Percentiles rank a stretch among this genome's conserved stretches.
phyloP scores from a whole-genome alignment of 2,888 invertebrate genomes.

The Heteromurus nitidus region DNA sequence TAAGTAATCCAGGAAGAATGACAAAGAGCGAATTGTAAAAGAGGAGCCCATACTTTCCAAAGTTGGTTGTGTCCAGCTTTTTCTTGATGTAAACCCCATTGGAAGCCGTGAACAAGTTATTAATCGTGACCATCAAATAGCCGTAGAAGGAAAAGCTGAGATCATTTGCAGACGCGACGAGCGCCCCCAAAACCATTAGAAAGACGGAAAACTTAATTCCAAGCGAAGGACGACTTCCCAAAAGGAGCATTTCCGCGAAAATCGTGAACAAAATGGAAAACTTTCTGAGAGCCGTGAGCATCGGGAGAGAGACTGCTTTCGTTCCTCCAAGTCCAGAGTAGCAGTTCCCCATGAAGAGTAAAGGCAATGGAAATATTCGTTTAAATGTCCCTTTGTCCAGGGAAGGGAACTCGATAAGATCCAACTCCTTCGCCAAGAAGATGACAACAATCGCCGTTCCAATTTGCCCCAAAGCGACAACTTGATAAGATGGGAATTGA shows the following conservation, averaged over 20 bases:
- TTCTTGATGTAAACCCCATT: conserved; percentile 87
- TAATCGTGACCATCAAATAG: conserved; percentile 91
- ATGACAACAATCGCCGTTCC: conserved; percentile 89
- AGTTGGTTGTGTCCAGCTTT: conserved; percentile 93
- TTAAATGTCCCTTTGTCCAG: conserved; percentile 78
- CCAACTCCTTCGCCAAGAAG: conserved; percentile 82
- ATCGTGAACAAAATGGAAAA: conserved; percentile 99
- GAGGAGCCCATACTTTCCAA: conserved; percentile 94
- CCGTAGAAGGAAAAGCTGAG: conserved; percentile 93
- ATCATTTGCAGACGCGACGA: conserved; percentile 94
- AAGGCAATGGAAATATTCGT: conserved; percentile 92
- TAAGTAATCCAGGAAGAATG: conserved; percentile 84
- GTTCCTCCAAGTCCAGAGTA: conserved; percentile 96
- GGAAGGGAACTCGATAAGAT: conserved; percentile 86
- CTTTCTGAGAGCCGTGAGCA: conserved; percentile 96
- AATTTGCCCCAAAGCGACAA: conserved; percentile 79
- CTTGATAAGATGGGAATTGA: conserved; percentile 66
- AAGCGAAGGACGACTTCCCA: conserved; percentile 77
- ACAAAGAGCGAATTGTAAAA: conserved; percentile 94
- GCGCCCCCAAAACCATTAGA: conserved; percentile 94
- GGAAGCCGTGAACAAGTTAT: conserved; percentile 96
- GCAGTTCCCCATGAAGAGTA: conserved; percentile 96
- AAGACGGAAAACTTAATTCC: conserved; percentile 93
- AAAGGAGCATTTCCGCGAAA: conserved; percentile 91
- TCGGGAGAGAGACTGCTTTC: conserved; percentile 92